Evolutionary conservation across 92 coral and sea anemone genomes (phyloP), one percentile per base, ranked within the genome.

Genomic region (Porites divaricata): DNA sequence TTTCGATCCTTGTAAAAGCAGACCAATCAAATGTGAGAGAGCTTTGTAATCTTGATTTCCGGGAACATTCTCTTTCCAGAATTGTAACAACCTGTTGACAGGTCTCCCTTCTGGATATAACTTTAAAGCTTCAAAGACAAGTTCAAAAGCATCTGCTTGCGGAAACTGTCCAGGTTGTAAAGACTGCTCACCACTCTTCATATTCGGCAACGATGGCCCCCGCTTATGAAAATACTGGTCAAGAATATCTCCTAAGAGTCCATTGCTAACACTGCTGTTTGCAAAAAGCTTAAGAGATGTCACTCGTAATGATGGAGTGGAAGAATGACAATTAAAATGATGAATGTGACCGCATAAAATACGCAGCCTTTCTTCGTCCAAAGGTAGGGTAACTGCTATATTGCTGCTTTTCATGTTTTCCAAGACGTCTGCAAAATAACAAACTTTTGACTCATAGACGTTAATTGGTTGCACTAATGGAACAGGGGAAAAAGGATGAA

Each of bases 41-140:
- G 8, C 2, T 9, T 8, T 54, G 25, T 9, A 28, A 2, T 1
- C 35, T n/a, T 28, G 57, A 76, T 28, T 26, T 0, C 41, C 48
- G 24, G 64, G 19, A 41, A 61, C 17, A 21, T 9, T 15, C 3
- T 57, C 68, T 21, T 12, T 76, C 67, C 81, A 76, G 25, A 76
- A 41, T 17, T 1, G 20, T 19, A 76, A 0, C 59, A 21, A 52
- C 20, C 9, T 76, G 23, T 35, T 76, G 1, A 35, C 45, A 5
- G 63, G 26, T 64, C 21, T 64, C 0, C 81, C 81, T 20, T 77
- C 59, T n/a, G 81, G 81, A 4, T n/a, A 19, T 28, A 48, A 9
- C 16, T 22, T 35, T 1, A 63, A 12, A 0, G 48, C 28, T 49
- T 45, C 12, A 63, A 62, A 62, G 2, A 59, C 41, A 9, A 76